Percentiles rank a stretch among this genome's conserved stretches.
These are phyloP conservation scores for Epinotia brunnichana DNA, from an alignment of 2,888 invertebrate genomes.

Conservation along the genomic window DNA sequence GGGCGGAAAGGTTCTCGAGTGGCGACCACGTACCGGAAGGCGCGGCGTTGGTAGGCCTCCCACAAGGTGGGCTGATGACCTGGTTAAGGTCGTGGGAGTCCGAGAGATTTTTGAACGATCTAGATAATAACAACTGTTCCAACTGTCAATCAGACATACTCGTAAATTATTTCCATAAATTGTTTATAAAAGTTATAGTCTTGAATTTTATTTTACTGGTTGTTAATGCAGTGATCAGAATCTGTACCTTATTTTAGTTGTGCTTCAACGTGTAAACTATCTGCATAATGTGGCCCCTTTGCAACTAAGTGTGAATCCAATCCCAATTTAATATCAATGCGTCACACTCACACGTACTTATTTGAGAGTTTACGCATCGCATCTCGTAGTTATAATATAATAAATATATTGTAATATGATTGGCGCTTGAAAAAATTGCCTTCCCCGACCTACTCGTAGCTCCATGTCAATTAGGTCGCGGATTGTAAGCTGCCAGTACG, in stretches of 20 bases:
- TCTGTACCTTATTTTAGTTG: background rate
- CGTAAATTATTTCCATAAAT: background rate
- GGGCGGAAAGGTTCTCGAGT: no score
- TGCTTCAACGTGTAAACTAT: no score
- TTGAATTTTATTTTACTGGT: background rate
- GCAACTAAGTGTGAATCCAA: no score
- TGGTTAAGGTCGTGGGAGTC: no score
- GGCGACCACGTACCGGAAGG: no score
- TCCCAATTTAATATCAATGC: background rate
- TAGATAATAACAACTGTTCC: background rate
- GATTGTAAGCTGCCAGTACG: slow-evolving; percentile 11
- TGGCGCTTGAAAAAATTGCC: background rate
- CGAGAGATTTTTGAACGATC: no score
- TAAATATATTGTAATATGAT: background rate
- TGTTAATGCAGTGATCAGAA: background rate
- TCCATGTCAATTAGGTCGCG: slow-evolving; percentile 31
- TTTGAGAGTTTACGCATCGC: background rate
- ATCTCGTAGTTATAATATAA: no score
- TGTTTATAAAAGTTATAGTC: no score
- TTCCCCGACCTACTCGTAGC: slow-evolving; percentile 5
- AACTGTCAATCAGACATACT: background rate
- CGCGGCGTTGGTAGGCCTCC: no score
- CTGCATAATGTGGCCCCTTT: no score
- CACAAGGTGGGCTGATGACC: no score
- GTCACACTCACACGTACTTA: background rate